A percentile compares a stretch with the other conserved stretches of the same genome.
phyloP scores from a whole-genome alignment of 2,113 vertebrate species.

The Pogonocichla stellata region DNA sequence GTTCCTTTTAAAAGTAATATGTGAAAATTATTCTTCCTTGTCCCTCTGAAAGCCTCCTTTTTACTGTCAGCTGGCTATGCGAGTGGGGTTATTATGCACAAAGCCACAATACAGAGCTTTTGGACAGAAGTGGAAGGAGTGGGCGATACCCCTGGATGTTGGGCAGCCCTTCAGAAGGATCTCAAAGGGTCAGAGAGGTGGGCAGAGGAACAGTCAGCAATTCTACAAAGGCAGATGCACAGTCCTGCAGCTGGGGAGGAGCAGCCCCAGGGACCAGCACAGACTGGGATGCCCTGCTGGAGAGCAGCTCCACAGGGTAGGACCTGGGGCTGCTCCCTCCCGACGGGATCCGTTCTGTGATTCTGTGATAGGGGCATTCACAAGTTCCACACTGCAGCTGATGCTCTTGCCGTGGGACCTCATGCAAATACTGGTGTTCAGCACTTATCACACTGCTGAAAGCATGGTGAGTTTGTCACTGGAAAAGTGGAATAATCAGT shows the following conservation, averaged over 20 bases:
- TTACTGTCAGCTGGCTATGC: neutral
- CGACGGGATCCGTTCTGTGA: accelerated
- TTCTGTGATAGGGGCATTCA: neutral
- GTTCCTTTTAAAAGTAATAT: neutral
- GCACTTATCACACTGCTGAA: neutral
- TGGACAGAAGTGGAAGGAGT: neutral
- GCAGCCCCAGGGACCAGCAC: neutral
- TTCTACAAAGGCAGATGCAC: neutral
- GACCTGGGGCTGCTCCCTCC: neutral
- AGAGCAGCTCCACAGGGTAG: neutral
- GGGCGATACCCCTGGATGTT: accelerated
- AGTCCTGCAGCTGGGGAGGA: neutral
- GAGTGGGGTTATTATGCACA: neutral
- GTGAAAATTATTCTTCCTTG: neutral
- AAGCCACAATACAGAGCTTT: neutral
- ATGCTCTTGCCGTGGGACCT: neutral
- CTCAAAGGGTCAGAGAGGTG: neutral
- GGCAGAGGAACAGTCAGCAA: neutral
- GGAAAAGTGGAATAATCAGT: neutral
- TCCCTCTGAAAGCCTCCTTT: neutral
- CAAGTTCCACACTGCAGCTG: neutral
- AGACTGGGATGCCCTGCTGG: neutral
- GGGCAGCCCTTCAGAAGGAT: neutral
- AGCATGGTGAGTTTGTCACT: neutral
- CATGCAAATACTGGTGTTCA: accelerated